These are phyloP conservation scores for Tenthredo distinguenda DNA, from an alignment of 2,888 invertebrate genomes.

Conservation along the genomic window DNA sequence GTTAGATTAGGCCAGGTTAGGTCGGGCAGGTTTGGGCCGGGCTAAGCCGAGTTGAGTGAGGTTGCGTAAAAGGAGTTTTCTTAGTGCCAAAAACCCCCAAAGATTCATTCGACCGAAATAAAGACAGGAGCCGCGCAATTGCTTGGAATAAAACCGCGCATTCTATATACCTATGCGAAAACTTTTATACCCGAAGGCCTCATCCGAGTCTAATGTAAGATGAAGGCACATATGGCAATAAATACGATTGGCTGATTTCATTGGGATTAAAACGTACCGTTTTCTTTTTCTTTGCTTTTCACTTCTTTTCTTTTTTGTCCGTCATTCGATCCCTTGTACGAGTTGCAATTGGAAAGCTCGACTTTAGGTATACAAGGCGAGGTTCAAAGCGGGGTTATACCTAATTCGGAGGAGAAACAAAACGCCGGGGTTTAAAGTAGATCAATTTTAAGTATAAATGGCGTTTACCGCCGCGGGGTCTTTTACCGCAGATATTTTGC, in stretches of 20 bases:
- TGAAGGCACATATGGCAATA: background rate
- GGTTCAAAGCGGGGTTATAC: background rate
- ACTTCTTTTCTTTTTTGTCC: background rate
- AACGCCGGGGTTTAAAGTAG: background rate
- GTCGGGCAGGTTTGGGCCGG: background rate
- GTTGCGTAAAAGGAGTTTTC: constrained; percentile 41
- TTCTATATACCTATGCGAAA: background rate
- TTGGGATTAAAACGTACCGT: background rate
- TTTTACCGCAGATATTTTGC: constrained; percentile 15
- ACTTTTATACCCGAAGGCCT: background rate
- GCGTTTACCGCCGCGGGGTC: background rate
- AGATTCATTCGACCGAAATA: constrained; percentile 43
- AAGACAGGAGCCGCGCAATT: constrained; percentile 39
- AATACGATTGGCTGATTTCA: constrained; percentile 24
- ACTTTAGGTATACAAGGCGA: background rate
- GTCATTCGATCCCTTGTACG: background rate
- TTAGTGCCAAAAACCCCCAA: constrained; percentile 16
- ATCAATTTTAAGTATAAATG: constrained; percentile 30
- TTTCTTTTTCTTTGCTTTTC: background rate
- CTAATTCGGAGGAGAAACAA: background rate
- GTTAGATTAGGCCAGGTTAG: constrained; percentile 10
- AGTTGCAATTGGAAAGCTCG: background rate
- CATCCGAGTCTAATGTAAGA: background rate
- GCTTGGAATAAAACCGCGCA: constrained; percentile 41
- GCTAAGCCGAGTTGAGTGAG: constrained; percentile 35